Evolutionary conservation across 23 tunicate species (phyloP).

Genomic region (Botrylloides violaceus): DNA sequence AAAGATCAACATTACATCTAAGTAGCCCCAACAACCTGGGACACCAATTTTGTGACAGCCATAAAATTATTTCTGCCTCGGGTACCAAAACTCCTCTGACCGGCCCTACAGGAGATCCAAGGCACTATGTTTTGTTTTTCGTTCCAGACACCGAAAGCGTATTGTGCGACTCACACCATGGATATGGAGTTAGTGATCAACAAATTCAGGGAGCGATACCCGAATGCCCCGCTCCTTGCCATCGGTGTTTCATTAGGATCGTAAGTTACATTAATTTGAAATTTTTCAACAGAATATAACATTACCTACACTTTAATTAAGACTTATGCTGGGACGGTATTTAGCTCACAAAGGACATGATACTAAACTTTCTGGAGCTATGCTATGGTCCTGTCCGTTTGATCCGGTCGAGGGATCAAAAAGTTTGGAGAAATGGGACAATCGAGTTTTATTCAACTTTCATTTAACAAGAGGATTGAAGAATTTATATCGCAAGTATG

Average conservation of each 20-base stretch:
- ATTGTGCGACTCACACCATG: conserved; percentile 72
- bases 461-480: conserved; percentile 36
- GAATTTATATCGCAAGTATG: conserved; percentile 33
- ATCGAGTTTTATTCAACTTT: conserved; percentile 53
- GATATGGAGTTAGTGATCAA: conserved; percentile 52
- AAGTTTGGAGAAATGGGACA: conserved; percentile 69
- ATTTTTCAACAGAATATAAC: background rate
- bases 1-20: too few species aligned
- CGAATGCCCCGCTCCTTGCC: conserved; percentile 34
- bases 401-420: conserved; percentile 42
- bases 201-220: conserved; percentile 29
- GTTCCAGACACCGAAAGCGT: conserved; percentile 78
- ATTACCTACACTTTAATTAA: background rate
- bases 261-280: conserved; percentile 38
- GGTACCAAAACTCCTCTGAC: too few species aligned
- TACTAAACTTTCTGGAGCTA: conserved; percentile 30
- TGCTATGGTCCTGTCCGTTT: conserved; percentile 68
- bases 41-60: too few species aligned
- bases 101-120: background rate
- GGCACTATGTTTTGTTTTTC: background rate
- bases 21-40: too few species aligned
- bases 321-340: conserved; percentile 50
- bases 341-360: conserved; percentile 34
- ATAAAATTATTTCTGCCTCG: too few species aligned
- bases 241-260: conserved; percentile 85